Conservation (phyloP, 1,140 invertebrate species). For the Manduca sexta region DNA sequence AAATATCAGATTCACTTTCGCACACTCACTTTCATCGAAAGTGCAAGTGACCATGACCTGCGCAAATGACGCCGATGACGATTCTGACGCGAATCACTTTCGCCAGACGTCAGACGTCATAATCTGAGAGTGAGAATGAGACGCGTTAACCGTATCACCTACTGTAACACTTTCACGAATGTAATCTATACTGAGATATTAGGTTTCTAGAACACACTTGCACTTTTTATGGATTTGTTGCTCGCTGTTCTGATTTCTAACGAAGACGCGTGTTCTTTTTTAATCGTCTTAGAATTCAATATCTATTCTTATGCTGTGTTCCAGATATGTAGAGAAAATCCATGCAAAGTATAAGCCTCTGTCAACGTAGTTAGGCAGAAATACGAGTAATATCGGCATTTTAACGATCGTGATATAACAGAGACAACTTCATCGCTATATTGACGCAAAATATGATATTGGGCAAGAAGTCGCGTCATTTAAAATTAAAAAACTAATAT, state of each 20-base stretch:
- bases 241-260: background rate
- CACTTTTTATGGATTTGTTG: background rate
- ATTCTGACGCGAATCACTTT: constrained; percentile 16
- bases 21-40: constrained; percentile 33
- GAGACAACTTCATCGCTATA: too few species aligned
- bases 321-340: background rate
- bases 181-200: too few species aligned
- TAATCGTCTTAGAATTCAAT: background rate
- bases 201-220: too few species aligned
- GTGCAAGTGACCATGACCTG: constrained; percentile 37
- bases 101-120: constrained; percentile 1
- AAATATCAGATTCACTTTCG: constrained; percentile 17
- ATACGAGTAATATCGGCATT: too few species aligned
- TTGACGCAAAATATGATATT: too few species aligned
- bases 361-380: too few species aligned
- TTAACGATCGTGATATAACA: too few species aligned
- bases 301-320: background rate
- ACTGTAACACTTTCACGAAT: too few species aligned
- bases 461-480: too few species aligned
- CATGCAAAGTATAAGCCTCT: background rate
- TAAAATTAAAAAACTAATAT: too few species aligned
- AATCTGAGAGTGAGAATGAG: constrained; percentile 10
- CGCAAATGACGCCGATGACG: constrained; percentile 19
- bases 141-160: background rate
- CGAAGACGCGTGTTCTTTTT: background rate